Base-by-base conservation (phyloP, 2,888 invertebrate genomes). In the Latheticus oryzae region DNA sequence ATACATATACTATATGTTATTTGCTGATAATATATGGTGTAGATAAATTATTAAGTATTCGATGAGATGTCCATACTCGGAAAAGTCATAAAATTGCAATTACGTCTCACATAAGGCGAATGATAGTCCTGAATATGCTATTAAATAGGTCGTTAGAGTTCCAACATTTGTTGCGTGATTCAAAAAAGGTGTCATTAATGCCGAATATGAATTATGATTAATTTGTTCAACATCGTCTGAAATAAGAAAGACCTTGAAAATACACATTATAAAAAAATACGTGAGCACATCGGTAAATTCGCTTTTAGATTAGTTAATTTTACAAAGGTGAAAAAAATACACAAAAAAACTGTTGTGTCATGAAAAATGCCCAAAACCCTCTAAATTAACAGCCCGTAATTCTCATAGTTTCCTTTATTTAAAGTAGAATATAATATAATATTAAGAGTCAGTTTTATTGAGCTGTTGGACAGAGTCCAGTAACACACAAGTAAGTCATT, bases 11-110 rank as follows among this genome's bases (percentile, higher is more conserved):
- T n/a, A n/a, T n/a, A n/a, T n/a, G n/a, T n/a, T n/a, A n/a, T n/a
- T n/a, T n/a, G n/a, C n/a, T n/a, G n/a, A n/a, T n/a, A n/a, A n/a
- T 37, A 37, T 50, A 37, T 17, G 37, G 11, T 11, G 8, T 11
- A 28, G 50, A 50, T 50, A 38, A 50, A 38, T 50, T 43, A 43
- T 53, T 53, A 53, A 53, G 42, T 53, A 53, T 53, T 28, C 43
- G 40, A 53, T 53, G 33, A 42, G 21, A 15, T 7, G 15, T 12
- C 51, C 38, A 40, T 50, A 37, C 13, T 37, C 37, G 50, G 7
- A 24, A n/a, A 38, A 35, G 37, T n/a, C 28, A 50, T 50, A 50
- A 50, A 50, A 50, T 26, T 17, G 50, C 28, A 24, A 50, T 35
- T 37, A 50, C 28, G 50, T 37, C 28, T 37, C 32, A 28, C 32